Base-by-base conservation (phyloP, 2,797 vertebrate species). In the Gouania willdenowi region DNA sequence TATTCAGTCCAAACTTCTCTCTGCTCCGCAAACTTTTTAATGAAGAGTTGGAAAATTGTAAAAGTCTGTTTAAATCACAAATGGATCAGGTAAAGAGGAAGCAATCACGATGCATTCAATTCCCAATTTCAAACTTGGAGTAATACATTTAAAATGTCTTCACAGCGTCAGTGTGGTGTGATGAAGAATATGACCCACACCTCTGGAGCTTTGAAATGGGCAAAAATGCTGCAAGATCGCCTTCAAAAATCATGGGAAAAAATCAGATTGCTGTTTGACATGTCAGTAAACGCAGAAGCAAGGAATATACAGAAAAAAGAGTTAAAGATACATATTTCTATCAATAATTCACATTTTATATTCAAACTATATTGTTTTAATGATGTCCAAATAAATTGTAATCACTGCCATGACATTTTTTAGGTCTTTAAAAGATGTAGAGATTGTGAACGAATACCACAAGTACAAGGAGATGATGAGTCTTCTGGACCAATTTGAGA, bases 131-230 rank as follows among this genome's bases (percentile, higher is more conserved):
- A 3, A 8, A 11, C 3, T 16, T 23, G 9, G 10, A 40, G 8
- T 1, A 8, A 43, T 27, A n/a, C n/a, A n/a, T n/a, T n/a, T n/a
- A n/a, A n/a, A n/a, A n/a, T n/a, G n/a, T 66, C 28, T 76, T 48
- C 42, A 54, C 20, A 84, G 87, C 38, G 68, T 31, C 68, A 82
- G 51, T 57, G 29, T 2, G 70, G 79, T 29, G 58, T 73, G 41
- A 50, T 64, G 22, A 93, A 89, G 80, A 93, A 92, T 61, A 90
- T 88, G 82, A 66, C 88, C 19, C 52, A 67, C 36, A 85, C 82
- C 54, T 90, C 90, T 21, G 89, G 87, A 64, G 84, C 83, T 19
- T 60, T 92, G 34, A 88, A 88, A 54, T 91, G 82, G 84, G 81
- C 84, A 61, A 86, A 85, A 78, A 88, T 91, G 76, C 62, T 90